phyloP scores from a whole-genome alignment of 1,140 invertebrate species.

The Pseudomyrmex flavicornis region DNA sequence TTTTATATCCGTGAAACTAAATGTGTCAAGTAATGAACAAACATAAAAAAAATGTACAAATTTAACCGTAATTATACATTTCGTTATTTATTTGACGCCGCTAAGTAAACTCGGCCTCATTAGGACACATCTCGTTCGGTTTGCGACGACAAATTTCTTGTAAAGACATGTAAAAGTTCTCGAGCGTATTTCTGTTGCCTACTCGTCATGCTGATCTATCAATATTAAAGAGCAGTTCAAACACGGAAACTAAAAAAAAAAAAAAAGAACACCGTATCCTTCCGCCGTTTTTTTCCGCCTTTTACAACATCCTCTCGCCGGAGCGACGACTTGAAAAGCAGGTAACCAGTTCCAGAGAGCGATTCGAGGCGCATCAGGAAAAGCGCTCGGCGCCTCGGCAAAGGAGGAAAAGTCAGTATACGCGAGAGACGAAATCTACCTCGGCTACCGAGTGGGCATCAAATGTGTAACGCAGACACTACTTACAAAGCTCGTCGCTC shows the following conservation, averaged over 20 bases:
- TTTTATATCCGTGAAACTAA: neutral
- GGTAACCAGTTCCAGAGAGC: constrained; percentile 4
- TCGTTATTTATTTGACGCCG: neutral
- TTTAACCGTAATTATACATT: neutral
- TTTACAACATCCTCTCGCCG: neutral
- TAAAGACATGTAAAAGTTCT: constrained; percentile 23
- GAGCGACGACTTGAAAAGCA: constrained; percentile 9
- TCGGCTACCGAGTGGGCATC: constrained; percentile 26
- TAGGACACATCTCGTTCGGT: constrained; percentile 14
- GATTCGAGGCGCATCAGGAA: constrained; percentile 12
- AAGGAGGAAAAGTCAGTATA: constrained; percentile 17
- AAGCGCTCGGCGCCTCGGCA: neutral
- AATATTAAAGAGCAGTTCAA: neutral
- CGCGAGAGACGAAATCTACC: neutral
- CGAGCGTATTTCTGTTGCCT: constrained; percentile 8
- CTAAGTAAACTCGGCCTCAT: constrained; percentile 1
- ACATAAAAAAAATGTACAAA: neutral
- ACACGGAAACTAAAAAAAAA: neutral
- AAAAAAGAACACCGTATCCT: neutral
- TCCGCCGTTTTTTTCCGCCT: neutral
- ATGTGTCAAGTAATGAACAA: neutral
- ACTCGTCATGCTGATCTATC: constrained; percentile 3
- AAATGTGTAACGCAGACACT: constrained; percentile 61
- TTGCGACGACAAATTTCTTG: neutral
- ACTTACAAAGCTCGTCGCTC: constrained; percentile 17